phyloP scores from a whole-genome alignment of 2,888 invertebrate genomes.

The Mimachlamys varia region DNA sequence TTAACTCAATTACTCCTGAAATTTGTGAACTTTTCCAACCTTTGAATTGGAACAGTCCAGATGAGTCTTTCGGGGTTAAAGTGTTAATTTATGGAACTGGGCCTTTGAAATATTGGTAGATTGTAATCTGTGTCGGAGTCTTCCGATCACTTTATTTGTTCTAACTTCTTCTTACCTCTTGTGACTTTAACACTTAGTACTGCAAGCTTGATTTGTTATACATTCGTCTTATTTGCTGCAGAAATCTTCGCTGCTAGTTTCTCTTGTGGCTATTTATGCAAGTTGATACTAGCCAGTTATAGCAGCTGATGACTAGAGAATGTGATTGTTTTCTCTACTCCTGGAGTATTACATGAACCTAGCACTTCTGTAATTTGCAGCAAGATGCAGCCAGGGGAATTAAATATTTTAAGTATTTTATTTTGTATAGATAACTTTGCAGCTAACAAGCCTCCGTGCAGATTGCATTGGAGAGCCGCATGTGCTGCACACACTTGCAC shows the following conservation, averaged over 20 bases:
- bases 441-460: neutral
- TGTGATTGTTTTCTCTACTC: neutral
- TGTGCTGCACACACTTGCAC: neutral
- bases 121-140: too few species aligned
- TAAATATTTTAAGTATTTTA: neutral
- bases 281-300: neutral
- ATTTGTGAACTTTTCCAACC: too few species aligned
- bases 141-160: too few species aligned
- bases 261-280: neutral
- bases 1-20: too few species aligned
- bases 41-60: too few species aligned
- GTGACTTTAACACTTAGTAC: too few species aligned
- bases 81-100: too few species aligned
- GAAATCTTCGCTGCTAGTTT: neutral
- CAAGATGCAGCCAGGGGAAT: neutral
- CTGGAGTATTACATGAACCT: neutral
- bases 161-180: too few species aligned
- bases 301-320: neutral
- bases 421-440: constrained; percentile 1
- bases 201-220: neutral
- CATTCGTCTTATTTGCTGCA: neutral
- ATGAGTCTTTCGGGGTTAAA: too few species aligned
- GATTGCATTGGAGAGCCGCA: neutral
- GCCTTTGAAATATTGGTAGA: too few species aligned
- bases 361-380: neutral